Percentiles rank a stretch among this genome's conserved stretches.
phyloP scores from a whole-genome alignment of 2,888 invertebrate species.

The Caenorhabditis doughertyi region DNA sequence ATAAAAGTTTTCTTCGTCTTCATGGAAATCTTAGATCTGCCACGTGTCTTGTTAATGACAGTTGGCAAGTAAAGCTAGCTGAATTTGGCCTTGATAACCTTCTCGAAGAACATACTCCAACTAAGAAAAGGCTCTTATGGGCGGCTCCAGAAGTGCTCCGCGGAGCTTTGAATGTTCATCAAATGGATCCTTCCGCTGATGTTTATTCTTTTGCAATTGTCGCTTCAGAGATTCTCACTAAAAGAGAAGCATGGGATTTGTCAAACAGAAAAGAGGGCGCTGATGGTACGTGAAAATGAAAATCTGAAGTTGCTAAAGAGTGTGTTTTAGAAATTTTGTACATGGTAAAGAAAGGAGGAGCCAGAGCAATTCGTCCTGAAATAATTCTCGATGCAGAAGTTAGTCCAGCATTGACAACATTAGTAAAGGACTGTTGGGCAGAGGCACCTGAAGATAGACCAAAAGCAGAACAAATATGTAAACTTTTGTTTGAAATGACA shows the following conservation, averaged over 20 bases:
- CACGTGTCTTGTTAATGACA: constrained; percentile 71
- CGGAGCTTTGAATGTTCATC: constrained; percentile 14
- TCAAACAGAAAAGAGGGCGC: constrained; percentile 61
- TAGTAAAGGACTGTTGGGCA: constrained; percentile 77
- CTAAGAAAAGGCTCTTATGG: constrained; percentile 67
- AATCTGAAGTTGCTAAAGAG: neutral
- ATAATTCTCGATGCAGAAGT: constrained; percentile 53
- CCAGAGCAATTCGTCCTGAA: constrained; percentile 62
- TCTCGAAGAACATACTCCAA: constrained; percentile 30
- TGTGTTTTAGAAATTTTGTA: constrained; percentile 60
- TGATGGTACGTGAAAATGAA: constrained; percentile 38
- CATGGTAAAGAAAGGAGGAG: constrained; percentile 69
- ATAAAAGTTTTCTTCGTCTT: constrained; percentile 35
- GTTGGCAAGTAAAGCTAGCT: constrained; percentile 74
- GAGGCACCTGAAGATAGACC: constrained; percentile 74
- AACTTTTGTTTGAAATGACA: constrained; percentile 36
- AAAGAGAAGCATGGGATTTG: constrained; percentile 57
- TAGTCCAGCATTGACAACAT: constrained; percentile 60
- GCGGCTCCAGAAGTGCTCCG: constrained; percentile 73
- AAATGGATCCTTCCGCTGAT: constrained; percentile 56
- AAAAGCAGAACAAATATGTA: constrained; percentile 65
- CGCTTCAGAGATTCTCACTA: constrained; percentile 65
- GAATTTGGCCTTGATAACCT: constrained; percentile 47
- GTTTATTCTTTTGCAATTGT: constrained; percentile 75
- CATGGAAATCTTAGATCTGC: constrained; percentile 65